Evolutionary conservation across 2,888 invertebrate genomes (phyloP).

Genomic region (Drosophila mayaguana): DNA sequence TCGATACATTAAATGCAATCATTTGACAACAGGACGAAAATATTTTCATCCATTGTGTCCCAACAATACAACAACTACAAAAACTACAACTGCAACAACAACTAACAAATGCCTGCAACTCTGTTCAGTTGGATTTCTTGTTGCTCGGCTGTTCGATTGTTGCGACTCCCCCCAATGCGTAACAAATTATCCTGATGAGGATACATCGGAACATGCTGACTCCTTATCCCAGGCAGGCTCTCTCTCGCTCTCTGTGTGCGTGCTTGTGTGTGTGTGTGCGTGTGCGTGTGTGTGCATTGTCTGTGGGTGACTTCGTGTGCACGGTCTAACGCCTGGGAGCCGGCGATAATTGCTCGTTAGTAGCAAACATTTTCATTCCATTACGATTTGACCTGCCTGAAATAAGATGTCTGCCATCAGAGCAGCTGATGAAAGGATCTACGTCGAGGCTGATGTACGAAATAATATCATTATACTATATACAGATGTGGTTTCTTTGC

Average conservation of each 20-base stretch:
- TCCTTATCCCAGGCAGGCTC: slow-evolving; percentile 29
- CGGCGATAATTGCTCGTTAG: slow-evolving; percentile 80
- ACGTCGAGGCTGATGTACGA: not conserved
- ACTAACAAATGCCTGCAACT: slow-evolving; percentile 21
- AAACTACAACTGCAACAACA: slow-evolving; percentile 22
- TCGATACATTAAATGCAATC: slow-evolving; percentile 85
- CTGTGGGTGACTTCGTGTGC: slow-evolving; percentile 48
- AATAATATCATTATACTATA: not conserved
- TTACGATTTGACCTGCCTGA: slow-evolving; percentile 14
- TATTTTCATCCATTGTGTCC: slow-evolving; percentile 82
- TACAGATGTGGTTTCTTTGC: not conserved
- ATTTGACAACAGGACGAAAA: slow-evolving; percentile 86
- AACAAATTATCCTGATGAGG: slow-evolving; percentile 69
- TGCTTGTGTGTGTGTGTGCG: not conserved
- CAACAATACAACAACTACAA: slow-evolving; percentile 57
- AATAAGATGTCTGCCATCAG: slow-evolving; percentile 28
- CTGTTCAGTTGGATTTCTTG: slow-evolving; percentile 6
- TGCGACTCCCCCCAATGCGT: slow-evolving; percentile 80
- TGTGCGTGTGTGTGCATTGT: slow-evolving; percentile 29
- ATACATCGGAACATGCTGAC: slow-evolving; percentile 44
- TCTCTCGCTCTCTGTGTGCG: not conserved
- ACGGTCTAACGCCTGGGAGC: slow-evolving; percentile 64
- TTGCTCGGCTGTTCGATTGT: slow-evolving; percentile 12
- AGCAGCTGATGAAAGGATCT: slow-evolving; percentile 7
- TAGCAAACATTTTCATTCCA: slow-evolving; percentile 59